phyloP scores from a whole-genome alignment of 2,888 invertebrate genomes.

The Branchinecta sandiegonensis region DNA sequence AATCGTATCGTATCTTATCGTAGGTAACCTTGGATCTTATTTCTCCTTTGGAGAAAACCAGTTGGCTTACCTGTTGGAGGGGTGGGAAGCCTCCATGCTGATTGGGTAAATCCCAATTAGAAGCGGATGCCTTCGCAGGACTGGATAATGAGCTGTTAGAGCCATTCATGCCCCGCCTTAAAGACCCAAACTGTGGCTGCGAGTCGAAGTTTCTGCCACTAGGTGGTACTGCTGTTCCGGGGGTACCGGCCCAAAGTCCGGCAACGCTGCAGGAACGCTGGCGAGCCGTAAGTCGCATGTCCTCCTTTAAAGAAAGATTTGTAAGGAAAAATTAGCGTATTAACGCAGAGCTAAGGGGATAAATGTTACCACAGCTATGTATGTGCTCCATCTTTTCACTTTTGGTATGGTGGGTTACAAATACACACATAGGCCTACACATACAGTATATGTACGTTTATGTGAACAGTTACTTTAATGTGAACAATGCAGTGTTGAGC shows the following conservation, averaged over 20 bases:
- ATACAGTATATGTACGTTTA: no score
- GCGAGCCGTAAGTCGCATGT: constrained; percentile 28
- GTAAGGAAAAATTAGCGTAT: no score
- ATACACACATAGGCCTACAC: no score
- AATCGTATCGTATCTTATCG: no score
- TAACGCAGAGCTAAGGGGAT: no score
- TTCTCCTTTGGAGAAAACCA: no score
- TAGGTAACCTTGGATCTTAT: no score
- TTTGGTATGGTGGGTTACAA: no score
- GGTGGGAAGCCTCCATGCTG: constrained; percentile 21
- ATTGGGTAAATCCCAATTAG: constrained; percentile 24
- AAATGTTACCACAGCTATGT: no score
- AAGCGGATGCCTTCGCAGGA: constrained; percentile 25
- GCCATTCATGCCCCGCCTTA: constrained; percentile 25
- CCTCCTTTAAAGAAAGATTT: constrained; percentile 35
- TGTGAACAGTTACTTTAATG: no score
- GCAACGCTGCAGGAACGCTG: constrained; percentile 35
- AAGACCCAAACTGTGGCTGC: constrained; percentile 24
- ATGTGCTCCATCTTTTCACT: no score
- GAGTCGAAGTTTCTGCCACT: not conserved
- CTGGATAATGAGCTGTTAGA: constrained; percentile 20
- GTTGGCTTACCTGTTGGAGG: constrained; percentile 13
- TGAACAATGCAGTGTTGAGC: no score
- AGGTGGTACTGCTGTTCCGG: constrained; percentile 18
- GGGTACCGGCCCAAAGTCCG: constrained; percentile 31